A percentile compares a stretch with the other conserved stretches of the same genome.
Evolutionary conservation across 2,888 invertebrate genomes (phyloP).

Genomic region (Metallyticus violacea): DNA sequence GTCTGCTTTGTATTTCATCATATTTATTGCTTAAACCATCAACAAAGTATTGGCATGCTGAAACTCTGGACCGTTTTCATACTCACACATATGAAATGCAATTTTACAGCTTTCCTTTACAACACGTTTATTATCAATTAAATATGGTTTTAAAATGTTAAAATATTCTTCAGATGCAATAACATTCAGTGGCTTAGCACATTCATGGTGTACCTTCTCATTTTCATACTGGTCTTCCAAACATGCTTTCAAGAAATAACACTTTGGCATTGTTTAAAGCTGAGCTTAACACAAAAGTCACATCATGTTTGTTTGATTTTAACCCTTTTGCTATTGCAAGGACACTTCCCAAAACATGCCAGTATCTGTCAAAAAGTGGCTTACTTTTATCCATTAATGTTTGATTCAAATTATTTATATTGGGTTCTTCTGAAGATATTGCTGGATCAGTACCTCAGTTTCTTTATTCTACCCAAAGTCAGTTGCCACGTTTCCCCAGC

Average conservation of each 20-base stretch:
- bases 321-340: slow-evolving; percentile 79
- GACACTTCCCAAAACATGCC: slow-evolving; percentile 73
- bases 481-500: slow-evolving; percentile 94
- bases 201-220: slow-evolving; percentile 98
- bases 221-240: slow-evolving; percentile 74
- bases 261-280: slow-evolving; percentile 80
- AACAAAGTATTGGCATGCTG: slow-evolving; percentile 69
- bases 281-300: slow-evolving; percentile 97
- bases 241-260: slow-evolving; percentile 66
- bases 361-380: slow-evolving; percentile 82
- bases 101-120: slow-evolving; percentile 95
- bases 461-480: slow-evolving; percentile 75
- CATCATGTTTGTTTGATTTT: slow-evolving; percentile 84
- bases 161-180: slow-evolving; percentile 90
- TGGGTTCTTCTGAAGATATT: slow-evolving; percentile 60
- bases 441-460: slow-evolving; percentile 80
- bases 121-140: slow-evolving; percentile 77
- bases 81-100: slow-evolving; percentile 96
- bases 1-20: no score
- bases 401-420: slow-evolving; percentile 54
- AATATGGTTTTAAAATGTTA: slow-evolving; percentile 69
- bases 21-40: slow-evolving; percentile 37
- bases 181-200: slow-evolving; percentile 96
- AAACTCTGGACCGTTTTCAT: slow-evolving; percentile 89
- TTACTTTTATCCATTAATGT: slow-evolving; percentile 69